Percentiles rank a stretch among this genome's conserved stretches.
Evolutionary conservation across 2,113 vertebrate species (phyloP).

Genomic region (Larimichthys polyactis): DNA sequence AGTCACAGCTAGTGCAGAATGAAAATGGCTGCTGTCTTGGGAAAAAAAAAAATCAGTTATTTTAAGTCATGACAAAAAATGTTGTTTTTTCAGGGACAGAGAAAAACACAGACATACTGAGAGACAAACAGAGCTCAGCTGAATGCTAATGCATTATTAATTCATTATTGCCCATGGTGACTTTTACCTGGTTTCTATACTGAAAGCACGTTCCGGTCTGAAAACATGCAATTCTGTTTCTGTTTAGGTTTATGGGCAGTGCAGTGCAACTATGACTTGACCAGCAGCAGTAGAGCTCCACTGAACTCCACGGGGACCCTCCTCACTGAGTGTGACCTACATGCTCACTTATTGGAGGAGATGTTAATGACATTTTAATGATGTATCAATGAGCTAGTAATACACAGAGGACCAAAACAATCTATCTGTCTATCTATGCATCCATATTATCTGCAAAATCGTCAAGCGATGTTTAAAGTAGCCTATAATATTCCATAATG

Average conservation of each 20-base stretch:
- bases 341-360: constrained; percentile 21
- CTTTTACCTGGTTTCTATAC: constrained; percentile 13
- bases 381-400: constrained; percentile 8
- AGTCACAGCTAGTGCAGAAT: constrained; percentile 61
- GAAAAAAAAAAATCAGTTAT: constrained; percentile 34
- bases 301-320: not conserved
- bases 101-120: not conserved
- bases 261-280: not conserved
- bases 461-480: constrained; percentile 37
- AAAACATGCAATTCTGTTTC: constrained; percentile 4
- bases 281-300: constrained; percentile 7
- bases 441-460: not conserved
- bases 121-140: constrained; percentile 12
- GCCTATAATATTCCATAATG: constrained; percentile 26
- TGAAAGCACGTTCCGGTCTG: not conserved
- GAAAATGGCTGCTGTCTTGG: constrained; percentile 63
- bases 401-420: not conserved
- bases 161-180: constrained; percentile 12
- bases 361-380: constrained; percentile 52
- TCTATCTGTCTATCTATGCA: constrained; percentile 10
- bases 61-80: constrained; percentile 41
- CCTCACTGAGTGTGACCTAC: not conserved
- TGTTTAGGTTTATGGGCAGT: not conserved
- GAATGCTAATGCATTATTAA: constrained; percentile 11
- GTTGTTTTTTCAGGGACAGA: constrained; percentile 30